Evolutionary conservation across 2,797 vertebrate genomes (phyloP), one percentile per base, ranked within the genome.

Genomic region (Leucoraja ocellata): DNA sequence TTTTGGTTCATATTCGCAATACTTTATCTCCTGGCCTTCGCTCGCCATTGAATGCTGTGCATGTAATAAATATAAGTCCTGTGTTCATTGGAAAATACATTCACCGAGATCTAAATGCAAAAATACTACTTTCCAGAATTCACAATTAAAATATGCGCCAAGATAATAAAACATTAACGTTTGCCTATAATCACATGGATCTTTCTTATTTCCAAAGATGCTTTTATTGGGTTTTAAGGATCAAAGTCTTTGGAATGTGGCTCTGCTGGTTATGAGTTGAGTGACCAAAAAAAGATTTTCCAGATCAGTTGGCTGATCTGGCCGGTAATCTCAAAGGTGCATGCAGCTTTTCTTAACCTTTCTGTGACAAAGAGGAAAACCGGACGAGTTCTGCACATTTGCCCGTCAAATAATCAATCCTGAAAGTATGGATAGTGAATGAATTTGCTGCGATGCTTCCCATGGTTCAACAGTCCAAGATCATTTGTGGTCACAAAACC

Each of bases 1-100:
- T 74, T 92, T 74, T 23, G 21, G 71, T 92, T 76, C 36, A 76
- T 76, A 73, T 74, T 76, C 25, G 25, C 90, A 92, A 94, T 94
- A 76, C 36, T 25, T 92, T 76, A 74, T 46, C 23, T 58, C 80
- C 80, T 83, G 80, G 58, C 36, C 84, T 9, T 36, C n/a, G 84
- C n/a, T 88, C 16, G n/a, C n/a, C n/a, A 36, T 63, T 16, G 7
- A 88, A 88, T 68, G 63, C 63, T 68, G 61, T 18, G 63, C n/a
- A 88, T 88, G 63, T 65, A 36, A 74, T 68, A 88, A 32, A 88
- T 65, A 32, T 2, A 65, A 88, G 21, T 36, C 16, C 63, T 68
- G n/a, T 88, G n/a, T 88, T 68, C 32, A 36, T 36, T 36, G 28
- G 32, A 16, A 36, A 88, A 68, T 6, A 32, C 63, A 9, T 7